phyloP scores from a whole-genome alignment of 2,113 vertebrate genomes.

The Callocephalon fimbriatum region DNA sequence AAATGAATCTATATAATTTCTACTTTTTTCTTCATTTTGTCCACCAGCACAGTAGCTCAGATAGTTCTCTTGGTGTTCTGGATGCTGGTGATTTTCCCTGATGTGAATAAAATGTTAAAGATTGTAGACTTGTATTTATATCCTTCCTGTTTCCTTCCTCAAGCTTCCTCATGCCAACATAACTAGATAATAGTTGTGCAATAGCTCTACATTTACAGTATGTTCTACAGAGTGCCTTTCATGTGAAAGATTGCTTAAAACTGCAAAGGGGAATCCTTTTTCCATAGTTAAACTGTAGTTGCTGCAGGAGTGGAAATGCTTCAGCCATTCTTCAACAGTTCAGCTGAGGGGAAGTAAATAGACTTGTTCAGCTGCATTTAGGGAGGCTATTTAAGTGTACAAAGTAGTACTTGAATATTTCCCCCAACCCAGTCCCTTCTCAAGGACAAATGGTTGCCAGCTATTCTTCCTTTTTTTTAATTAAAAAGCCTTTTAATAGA shows the following conservation, averaged over 20 bases:
- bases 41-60: neutral
- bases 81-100: neutral
- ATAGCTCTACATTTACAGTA: slow-evolving; percentile 31
- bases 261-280: slow-evolving; percentile 40
- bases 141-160: slow-evolving; percentile 58
- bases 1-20: neutral
- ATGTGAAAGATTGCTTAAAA: neutral
- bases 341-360: neutral
- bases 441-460: slow-evolving; percentile 36
- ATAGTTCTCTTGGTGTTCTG: neutral
- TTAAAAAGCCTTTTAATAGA: neutral
- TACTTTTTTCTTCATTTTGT: neutral
- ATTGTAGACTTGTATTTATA: slow-evolving; percentile 17
- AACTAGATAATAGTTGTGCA: slow-evolving; percentile 67
- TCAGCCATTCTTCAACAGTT: neutral
- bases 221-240: slow-evolving; percentile 14
- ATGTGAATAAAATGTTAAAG: slow-evolving; percentile 14
- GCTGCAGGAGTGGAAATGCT: slow-evolving; percentile 18
- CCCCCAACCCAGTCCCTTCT: neutral
- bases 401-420: neutral
- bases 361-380: neutral
- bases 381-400: neutral
- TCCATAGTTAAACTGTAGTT: neutral
- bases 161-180: slow-evolving; percentile 64
- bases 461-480: neutral